Conservation (phyloP, 2,113 vertebrate species). For the Aptenodytes patagonicus region DNA sequence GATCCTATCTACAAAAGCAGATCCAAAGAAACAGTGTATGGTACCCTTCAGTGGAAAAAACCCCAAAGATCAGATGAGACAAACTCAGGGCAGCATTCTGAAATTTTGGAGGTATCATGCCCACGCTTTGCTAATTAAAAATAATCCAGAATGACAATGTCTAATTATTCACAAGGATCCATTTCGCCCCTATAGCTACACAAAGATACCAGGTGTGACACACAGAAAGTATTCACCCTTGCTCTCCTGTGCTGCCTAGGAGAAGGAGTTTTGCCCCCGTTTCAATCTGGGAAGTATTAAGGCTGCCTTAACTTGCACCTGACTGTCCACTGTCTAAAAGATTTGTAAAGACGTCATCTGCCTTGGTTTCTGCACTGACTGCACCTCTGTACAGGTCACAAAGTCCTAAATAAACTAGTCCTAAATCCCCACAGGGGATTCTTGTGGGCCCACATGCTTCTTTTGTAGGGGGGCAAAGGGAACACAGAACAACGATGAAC, state of each 20-base stretch:
- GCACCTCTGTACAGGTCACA: neutral
- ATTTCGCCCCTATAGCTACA: neutral
- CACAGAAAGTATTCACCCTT: neutral
- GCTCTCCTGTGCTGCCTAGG: neutral
- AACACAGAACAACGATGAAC: neutral
- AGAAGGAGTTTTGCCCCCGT: neutral
- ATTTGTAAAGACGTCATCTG: neutral
- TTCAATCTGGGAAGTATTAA: neutral
- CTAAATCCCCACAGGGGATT: neutral
- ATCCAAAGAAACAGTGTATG: neutral
- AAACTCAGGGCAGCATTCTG: neutral
- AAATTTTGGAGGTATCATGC: neutral
- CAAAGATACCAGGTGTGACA: neutral
- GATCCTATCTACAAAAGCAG: neutral
- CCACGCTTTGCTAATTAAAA: neutral
- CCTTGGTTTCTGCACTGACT: neutral
- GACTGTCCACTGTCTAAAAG: neutral
- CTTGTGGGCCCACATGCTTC: fast-evolving
- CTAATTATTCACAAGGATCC: neutral
- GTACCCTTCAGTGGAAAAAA: neutral
- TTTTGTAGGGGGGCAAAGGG: neutral
- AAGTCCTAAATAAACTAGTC: neutral
- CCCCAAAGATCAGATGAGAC: neutral
- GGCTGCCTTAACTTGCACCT: neutral
- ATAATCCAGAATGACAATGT: neutral